A percentile compares a stretch with the other conserved stretches of the same genome.
Evolutionary conservation across 1,140 invertebrate species (phyloP).

Genomic region (Eubasilissa regina): DNA sequence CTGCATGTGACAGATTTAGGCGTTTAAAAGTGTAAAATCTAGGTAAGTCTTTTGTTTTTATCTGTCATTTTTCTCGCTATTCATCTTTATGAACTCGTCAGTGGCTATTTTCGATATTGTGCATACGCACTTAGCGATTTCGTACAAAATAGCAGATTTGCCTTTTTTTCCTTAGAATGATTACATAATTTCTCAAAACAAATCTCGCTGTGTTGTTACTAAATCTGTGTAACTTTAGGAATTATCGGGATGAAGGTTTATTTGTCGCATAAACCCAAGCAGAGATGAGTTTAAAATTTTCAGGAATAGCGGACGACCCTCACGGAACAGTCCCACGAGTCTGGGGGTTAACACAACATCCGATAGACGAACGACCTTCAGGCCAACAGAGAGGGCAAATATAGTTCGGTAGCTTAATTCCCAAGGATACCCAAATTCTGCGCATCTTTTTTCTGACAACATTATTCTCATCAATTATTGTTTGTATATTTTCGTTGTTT

Average conservation of each 20-base stretch:
- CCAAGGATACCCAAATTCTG: too few relatives aligned
- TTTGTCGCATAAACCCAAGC: not conserved
- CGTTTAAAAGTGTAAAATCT: slow-evolving; percentile 2
- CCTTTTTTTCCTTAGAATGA: not conserved
- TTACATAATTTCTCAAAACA: slow-evolving; percentile 14
- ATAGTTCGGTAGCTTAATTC: not conserved
- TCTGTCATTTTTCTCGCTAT: slow-evolving; percentile 11
- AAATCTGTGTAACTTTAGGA: not conserved
- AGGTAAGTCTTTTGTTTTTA: slow-evolving; percentile 23
- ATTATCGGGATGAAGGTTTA: not conserved
- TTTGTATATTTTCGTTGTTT: too few relatives aligned
- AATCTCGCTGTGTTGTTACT: not conserved
- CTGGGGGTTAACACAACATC: not conserved
- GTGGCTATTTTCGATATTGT: not conserved
- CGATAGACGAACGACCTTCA: slow-evolving; percentile 9
- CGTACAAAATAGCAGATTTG: not conserved
- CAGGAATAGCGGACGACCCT: not conserved
- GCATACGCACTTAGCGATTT: not conserved
- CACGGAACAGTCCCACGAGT: not conserved
- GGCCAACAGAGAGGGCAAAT: not conserved
- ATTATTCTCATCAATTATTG: too few relatives aligned
- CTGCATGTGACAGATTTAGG: slow-evolving; percentile 3
- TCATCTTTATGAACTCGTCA: not conserved
- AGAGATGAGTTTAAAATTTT: not conserved
- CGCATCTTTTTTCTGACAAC: too few relatives aligned